Evolutionary conservation across 1,140 invertebrate genomes (phyloP).

Genomic region (Hypsibius dujardini): DNA sequence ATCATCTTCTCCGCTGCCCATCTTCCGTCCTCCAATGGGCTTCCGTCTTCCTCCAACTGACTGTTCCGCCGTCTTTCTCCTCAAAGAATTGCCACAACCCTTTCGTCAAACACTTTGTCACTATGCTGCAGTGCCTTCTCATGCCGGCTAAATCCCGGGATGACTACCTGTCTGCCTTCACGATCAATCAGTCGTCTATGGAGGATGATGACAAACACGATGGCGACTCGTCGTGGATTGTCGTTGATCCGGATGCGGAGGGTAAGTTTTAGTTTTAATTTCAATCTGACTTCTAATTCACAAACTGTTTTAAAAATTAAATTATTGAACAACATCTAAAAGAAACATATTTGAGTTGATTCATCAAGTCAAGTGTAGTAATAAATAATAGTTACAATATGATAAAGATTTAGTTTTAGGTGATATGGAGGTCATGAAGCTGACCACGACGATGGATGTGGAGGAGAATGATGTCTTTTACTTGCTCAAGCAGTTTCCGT

Average conservation of each 20-base stretch:
- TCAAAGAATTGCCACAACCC: not conserved
- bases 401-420: too few relatives aligned
- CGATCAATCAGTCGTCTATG: not conserved
- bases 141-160: not conserved
- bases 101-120: conserved; percentile 3
- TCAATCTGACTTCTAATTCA: too few relatives aligned
- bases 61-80: not conserved
- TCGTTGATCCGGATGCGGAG: conserved; percentile 7
- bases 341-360: too few relatives aligned
- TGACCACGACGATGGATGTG: not conserved
- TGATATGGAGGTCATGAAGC: not conserved
- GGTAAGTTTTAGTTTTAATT: too few relatives aligned
- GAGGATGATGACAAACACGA: conserved; percentile 12
- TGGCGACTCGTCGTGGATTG: not conserved
- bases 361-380: too few relatives aligned
- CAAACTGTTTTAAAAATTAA: too few relatives aligned
- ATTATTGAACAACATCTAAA: too few relatives aligned
- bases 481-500: not conserved
- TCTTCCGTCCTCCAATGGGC: conserved; percentile 4
- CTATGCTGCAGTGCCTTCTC: not conserved
- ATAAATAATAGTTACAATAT: too few relatives aligned
- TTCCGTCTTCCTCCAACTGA: not conserved
- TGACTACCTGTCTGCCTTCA: not conserved
- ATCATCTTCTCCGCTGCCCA: not conserved
- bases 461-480: conserved; percentile 2